Base-by-base conservation (phyloP, 37 sponge, comb jelly and placozoan species). In the Axinella damicornis region DNA sequence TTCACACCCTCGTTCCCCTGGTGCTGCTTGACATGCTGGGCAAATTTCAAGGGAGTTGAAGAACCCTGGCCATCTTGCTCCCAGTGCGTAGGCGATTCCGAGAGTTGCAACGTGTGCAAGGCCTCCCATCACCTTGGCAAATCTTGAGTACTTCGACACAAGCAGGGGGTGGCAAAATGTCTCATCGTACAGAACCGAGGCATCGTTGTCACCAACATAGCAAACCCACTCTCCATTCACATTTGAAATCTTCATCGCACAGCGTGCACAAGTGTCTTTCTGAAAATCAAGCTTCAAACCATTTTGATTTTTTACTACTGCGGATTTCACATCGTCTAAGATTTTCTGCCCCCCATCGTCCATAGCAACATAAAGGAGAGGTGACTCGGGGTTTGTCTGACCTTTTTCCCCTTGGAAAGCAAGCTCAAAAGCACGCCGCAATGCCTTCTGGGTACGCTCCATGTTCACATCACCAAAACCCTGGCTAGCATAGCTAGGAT, bases 81-180 rank as follows among this genome's bases (percentile, higher is more conserved):
- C 69, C 9, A 31, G 2, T 33, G 20, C 35, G 30, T 68, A 68
- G 73, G 28, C n/a, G 53, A 27, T 72, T 5, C 69, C 35, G 5
- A 27, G 19, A 67, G 83, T 74, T 5, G 63, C 33, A 1, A 74
- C 32, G 28, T 83, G 76, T 22, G 59, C 55, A 27, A 74, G n/a
- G 13, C 84, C 75, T 28, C 84, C 84, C 30, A 57, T 19, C 1
- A 83, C 5, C 37, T 56, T 60, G 18, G 37, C 33, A 37, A 74
- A 5, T 0, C 14, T 74, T 31, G 84, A 34, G 35, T 66, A 73
- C 33, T 65, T 73, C 4, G 84, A 75, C 16, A 74, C 32, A 22
- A 83, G 18, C n/a, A 60, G 53, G 6, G 70, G 71, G 34, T 83
- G 84, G 33, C 84, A 83, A 2, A 54, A 28, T 56, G 66, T 38